Evolutionary conservation across 30 jellyfish, hydroid and myxozoan species (phyloP).

Genomic region (Sanderia malayensis): DNA sequence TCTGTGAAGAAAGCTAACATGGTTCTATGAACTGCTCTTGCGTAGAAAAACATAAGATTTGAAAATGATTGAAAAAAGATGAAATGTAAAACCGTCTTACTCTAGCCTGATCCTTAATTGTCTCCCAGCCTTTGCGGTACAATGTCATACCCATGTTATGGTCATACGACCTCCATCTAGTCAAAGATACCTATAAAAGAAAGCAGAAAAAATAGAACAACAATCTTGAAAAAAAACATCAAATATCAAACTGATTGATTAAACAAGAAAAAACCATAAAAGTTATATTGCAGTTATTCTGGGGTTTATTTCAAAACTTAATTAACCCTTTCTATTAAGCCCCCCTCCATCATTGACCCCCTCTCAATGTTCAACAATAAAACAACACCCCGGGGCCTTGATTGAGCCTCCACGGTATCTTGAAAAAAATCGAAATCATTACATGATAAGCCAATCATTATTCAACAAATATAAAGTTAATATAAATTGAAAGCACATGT

Average conservation of each 20-base stretch:
- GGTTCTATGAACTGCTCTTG: neutral
- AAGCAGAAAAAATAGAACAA: no score
- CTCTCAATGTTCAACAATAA: no score
- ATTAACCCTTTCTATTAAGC: no score
- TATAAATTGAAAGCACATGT: no score
- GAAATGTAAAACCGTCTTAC: conserved; percentile 20
- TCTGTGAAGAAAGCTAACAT: conserved; percentile 17
- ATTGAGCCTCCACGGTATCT: no score
- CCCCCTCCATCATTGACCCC: no score
- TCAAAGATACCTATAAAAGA: conserved; percentile 71
- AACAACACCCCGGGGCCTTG: no score
- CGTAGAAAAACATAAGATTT: neutral
- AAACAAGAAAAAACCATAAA: no score
- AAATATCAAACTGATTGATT: neutral
- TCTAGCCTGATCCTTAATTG: conserved; percentile 58
- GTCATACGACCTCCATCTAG: conserved; percentile 81
- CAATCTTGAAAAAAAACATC: neutral
- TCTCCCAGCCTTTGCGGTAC: conserved; percentile 80
- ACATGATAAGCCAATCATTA: no score
- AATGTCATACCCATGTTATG: conserved; percentile 98
- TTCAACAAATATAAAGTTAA: no score
- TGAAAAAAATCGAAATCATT: no score
- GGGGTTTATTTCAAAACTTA: no score
- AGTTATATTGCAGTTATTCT: neutral
- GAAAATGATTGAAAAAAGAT: neutral